phyloP scores from a whole-genome alignment of 1,140 invertebrate genomes.

The Manduca sexta region DNA sequence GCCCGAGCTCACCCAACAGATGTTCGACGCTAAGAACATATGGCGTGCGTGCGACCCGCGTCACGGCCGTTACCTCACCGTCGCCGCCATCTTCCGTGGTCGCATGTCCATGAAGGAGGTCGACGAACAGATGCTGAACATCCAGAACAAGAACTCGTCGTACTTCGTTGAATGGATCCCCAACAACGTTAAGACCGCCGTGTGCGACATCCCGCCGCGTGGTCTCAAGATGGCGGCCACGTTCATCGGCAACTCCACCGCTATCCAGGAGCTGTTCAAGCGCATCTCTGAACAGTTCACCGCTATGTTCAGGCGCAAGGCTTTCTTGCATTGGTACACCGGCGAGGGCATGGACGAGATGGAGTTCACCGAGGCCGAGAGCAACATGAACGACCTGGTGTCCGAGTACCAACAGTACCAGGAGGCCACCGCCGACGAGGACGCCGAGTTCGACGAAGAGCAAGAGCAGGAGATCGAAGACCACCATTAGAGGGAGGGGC shows the following conservation, averaged over 20 bases:
- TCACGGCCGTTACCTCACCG: constrained; percentile 86
- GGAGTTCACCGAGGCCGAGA: constrained; percentile 87
- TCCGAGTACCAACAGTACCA: constrained; percentile 94
- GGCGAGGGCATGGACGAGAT: constrained; percentile 91
- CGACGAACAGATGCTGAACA: constrained; percentile 85
- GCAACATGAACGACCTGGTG: constrained; percentile 63
- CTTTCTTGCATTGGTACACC: constrained; percentile 82
- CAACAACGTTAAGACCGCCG: constrained; percentile 77
- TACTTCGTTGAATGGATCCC: constrained; percentile 88
- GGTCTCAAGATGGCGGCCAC: constrained; percentile 82
- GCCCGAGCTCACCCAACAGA: constrained; percentile 90
- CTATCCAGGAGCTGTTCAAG: constrained; percentile 83
- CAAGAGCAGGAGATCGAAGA: constrained; percentile 67
- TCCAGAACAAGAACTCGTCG: constrained; percentile 75
- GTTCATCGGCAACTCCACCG: constrained; percentile 83
- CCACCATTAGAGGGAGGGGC: constrained; percentile 68
- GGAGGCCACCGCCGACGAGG: constrained; percentile 81
- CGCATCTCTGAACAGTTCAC: constrained; percentile 75
- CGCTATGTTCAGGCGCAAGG: constrained; percentile 88
- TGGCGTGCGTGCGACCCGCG: constrained; percentile 79
- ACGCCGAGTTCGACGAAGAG: constrained; percentile 80
- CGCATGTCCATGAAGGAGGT: constrained; percentile 90
- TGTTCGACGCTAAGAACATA: constrained; percentile 81
- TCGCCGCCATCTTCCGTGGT: constrained; percentile 92
- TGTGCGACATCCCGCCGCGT: constrained; percentile 77